Conservation (phyloP, 2,797 vertebrate species). For the Calcarius lapponicus region DNA sequence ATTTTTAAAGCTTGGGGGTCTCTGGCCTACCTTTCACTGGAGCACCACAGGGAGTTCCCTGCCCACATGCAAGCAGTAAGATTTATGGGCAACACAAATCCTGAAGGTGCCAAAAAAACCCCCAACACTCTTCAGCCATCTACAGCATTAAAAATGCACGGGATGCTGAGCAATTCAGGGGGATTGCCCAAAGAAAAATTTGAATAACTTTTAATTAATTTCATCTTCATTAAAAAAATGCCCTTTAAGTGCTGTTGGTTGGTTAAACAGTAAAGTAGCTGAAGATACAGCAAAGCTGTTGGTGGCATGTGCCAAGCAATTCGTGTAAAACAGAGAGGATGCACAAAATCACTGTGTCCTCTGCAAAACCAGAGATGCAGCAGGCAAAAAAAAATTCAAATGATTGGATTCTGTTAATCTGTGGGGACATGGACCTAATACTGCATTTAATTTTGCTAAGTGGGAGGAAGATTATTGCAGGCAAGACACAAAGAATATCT, state of each 20-base stretch:
- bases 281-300: not conserved
- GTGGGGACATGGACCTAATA: constrained; percentile 29
- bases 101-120: not conserved
- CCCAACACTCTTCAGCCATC: not conserved
- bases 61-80: not conserved
- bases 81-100: not conserved
- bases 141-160: not conserved
- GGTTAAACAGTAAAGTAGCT: not conserved
- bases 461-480: constrained; percentile 42
- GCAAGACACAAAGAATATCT: constrained; percentile 35
- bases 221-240: not conserved
- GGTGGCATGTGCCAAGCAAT: not conserved
- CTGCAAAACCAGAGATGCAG: not conserved
- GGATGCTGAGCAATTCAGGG: rapidly evolving
- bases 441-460: constrained; percentile 62
- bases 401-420: constrained; percentile 59
- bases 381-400: constrained; percentile 35
- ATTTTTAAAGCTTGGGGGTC: not conserved
- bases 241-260: not conserved
- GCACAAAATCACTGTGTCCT: not conserved
- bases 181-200: too few relatives aligned
- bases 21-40: not conserved
- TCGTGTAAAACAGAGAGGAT: not conserved
- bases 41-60: not conserved
- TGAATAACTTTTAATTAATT: not conserved